phyloP scores from a whole-genome alignment of 2,888 invertebrate genomes.

The Lochmaea crataegi region DNA sequence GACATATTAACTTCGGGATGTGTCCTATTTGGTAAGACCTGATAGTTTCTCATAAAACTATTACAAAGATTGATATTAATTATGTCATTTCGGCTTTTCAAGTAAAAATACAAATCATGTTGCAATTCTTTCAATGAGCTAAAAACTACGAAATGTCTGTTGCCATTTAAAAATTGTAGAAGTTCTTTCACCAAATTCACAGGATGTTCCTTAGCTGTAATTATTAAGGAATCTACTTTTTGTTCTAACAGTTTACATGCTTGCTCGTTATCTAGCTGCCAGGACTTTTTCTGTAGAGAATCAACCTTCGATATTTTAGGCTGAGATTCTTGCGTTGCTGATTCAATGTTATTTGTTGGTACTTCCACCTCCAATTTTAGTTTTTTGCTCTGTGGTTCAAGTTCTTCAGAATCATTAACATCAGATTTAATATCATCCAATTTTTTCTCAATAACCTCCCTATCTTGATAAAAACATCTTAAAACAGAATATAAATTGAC shows the following conservation, averaged over 20 bases:
- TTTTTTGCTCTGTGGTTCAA: conserved; percentile 14
- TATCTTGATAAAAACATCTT: conserved; percentile 74
- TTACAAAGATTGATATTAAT: conserved; percentile 83
- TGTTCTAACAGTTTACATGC: conserved; percentile 72
- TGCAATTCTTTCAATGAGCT: conserved; percentile 85
- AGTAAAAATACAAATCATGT: conserved; percentile 81
- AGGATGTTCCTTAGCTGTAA: conserved; percentile 90
- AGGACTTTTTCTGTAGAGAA: conserved; percentile 60
- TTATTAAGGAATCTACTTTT: conserved; percentile 80
- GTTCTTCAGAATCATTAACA: background rate
- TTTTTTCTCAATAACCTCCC: conserved; percentile 35
- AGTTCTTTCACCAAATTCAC: conserved; percentile 80
- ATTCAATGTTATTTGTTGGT: conserved; percentile 23
- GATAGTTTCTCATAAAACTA: conserved; percentile 91
- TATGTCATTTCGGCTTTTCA: conserved; percentile 79
- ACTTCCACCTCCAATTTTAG: conserved; percentile 19
- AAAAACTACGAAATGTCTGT: conserved; percentile 88
- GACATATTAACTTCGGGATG: conserved; percentile 95
- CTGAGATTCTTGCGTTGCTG: conserved; percentile 38
- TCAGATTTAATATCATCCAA: conserved; percentile 9
- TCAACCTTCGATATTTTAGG: conserved; percentile 27
- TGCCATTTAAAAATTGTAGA: conserved; percentile 80
- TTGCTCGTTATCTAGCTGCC: conserved; percentile 77
- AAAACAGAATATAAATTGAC: conserved; percentile 83
- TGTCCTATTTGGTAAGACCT: conserved; percentile 89